phyloP scores from a whole-genome alignment of 2,113 vertebrate genomes.

The Clupea harengus region DNA sequence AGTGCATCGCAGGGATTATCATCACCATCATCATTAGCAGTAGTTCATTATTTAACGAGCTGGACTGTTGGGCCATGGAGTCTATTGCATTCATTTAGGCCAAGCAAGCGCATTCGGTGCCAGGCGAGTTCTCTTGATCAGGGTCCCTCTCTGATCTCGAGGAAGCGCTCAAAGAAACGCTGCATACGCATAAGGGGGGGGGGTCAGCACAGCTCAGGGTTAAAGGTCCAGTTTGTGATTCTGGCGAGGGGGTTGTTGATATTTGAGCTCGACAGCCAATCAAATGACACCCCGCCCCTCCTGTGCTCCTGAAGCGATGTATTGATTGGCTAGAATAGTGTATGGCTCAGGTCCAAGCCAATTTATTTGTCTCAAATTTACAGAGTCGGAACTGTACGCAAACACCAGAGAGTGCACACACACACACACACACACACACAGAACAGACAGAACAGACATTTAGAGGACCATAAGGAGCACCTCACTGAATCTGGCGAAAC shows the following conservation, averaged over 20 bases:
- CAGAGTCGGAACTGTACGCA: background rate
- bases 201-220: background rate
- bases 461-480: too few species aligned
- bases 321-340: background rate
- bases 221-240: background rate
- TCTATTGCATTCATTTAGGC: background rate
- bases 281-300: background rate
- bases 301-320: background rate
- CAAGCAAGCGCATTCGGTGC: background rate
- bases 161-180: background rate
- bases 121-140: background rate
- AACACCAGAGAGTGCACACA: background rate
- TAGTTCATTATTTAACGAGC: slow-evolving; percentile 16
- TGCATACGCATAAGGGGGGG: background rate
- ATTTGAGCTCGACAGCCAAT: background rate
- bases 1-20: background rate
- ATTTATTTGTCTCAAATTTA: background rate
- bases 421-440: too few species aligned
- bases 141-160: background rate
- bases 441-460: too few species aligned
- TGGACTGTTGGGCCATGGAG: background rate
- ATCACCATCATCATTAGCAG: background rate
- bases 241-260: background rate
- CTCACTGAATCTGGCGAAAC: too few species aligned
- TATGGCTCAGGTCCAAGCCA: background rate